Evolutionary conservation across 2,113 vertebrate species (phyloP).

Genomic region (cattle (Bos taurus)): ARS-UCD2.0 NC_037329.1:11782001-11782500

Average conservation of each 20-base stretch:
- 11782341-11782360: neutral
- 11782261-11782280: neutral
- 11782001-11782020: neutral
- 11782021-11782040: neutral
- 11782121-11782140: neutral
- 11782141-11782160: neutral
- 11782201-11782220: neutral
- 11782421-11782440: neutral
- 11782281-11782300: neutral
- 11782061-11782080: neutral
- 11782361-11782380: neutral
- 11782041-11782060: neutral
- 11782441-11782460: neutral
- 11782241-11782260: neutral
- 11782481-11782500: neutral
- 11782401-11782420: neutral
- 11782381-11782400: neutral
- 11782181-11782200: neutral
- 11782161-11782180: neutral
- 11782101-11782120: neutral
- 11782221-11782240: neutral
- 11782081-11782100: neutral
- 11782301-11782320: neutral
- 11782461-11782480: neutral
- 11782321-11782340: fast-evolving